Evolutionary conservation across 2,888 invertebrate species (phyloP).

Genomic region (Catocala fraxini): DNA sequence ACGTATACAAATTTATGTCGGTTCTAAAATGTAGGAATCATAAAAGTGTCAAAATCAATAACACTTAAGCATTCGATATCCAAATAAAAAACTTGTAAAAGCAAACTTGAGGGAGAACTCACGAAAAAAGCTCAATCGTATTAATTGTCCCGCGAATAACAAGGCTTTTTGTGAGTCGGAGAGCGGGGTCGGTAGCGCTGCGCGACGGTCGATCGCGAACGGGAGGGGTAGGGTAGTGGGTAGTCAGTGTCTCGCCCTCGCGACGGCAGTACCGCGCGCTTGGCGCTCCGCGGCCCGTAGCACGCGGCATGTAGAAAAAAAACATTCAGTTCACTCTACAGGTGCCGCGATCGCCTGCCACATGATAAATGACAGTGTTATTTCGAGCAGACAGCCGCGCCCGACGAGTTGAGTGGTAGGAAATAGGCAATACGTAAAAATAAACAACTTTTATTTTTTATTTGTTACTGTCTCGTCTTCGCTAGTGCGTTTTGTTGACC

Average conservation of each 20-base stretch:
- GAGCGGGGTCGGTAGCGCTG: conserved; percentile 67
- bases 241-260: conserved; percentile 68
- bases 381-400: conserved; percentile 59
- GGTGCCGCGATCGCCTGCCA: conserved; percentile 66
- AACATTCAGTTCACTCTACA: conserved; percentile 69
- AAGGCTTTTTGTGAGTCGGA: conserved; percentile 65
- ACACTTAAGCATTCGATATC: conserved; percentile 3
- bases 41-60: conserved; percentile 5
- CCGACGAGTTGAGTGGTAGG: conserved; percentile 65
- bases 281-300: conserved; percentile 45
- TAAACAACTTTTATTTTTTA: conserved; percentile 57
- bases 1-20: too few relatives aligned
- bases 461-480: conserved; percentile 25
- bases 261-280: conserved; percentile 64
- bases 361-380: conserved; percentile 74
- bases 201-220: conserved; percentile 64
- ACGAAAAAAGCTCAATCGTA: conserved; percentile 64
- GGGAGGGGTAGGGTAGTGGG: conserved; percentile 61
- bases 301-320: conserved; percentile 68
- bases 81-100: conserved; percentile 28
- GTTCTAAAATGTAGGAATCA: too few relatives aligned
- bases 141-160: conserved; percentile 71
- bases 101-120: conserved; percentile 44
- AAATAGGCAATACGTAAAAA: conserved; percentile 61
- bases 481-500: conserved; percentile 33